Evolutionary conservation across 2,888 invertebrate genomes (phyloP).

Genomic region (Spodoptera exigua): DNA sequence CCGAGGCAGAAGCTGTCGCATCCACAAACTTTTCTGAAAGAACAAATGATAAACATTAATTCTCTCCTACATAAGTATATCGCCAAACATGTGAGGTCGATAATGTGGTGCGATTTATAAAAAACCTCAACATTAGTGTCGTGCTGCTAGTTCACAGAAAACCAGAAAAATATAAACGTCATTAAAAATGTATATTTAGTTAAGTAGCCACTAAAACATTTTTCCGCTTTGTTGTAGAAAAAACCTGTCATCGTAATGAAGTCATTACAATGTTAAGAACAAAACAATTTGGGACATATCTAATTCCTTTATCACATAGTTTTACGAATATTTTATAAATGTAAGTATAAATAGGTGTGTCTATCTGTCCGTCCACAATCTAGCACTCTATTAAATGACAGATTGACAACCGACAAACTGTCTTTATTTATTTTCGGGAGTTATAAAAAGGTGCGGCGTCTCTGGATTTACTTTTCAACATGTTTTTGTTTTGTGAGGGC

Average conservation of each 20-base stretch:
- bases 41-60: conserved; percentile 26
- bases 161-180: conserved; percentile 30
- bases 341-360: conserved; percentile 1
- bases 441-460: conserved; percentile 8
- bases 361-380: conserved; percentile 27
- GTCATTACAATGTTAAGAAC: conserved; percentile 44
- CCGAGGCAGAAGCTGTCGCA: conserved; percentile 90
- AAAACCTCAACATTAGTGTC: conserved; percentile 25
- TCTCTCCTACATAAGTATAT: not conserved
- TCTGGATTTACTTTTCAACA: conserved; percentile 19
- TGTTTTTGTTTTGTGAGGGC: conserved; percentile 2
- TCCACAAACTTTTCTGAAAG: conserved; percentile 92
- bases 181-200: conserved; percentile 50
- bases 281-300: conserved; percentile 42
- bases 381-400: conserved; percentile 55
- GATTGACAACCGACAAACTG: conserved; percentile 48
- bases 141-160: conserved; percentile 21
- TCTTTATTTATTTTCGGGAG: conserved; percentile 27
- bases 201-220: conserved; percentile 46
- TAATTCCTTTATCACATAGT: conserved; percentile 58
- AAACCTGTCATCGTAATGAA: conserved; percentile 52
- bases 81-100: not conserved
- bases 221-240: conserved; percentile 41
- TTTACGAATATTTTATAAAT: conserved; percentile 38
- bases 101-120: conserved; percentile 15